Evolutionary conservation across 2,113 vertebrate species (phyloP), one percentile per base, ranked within the genome.

Genomic region (Bubo blakistoni): DNA sequence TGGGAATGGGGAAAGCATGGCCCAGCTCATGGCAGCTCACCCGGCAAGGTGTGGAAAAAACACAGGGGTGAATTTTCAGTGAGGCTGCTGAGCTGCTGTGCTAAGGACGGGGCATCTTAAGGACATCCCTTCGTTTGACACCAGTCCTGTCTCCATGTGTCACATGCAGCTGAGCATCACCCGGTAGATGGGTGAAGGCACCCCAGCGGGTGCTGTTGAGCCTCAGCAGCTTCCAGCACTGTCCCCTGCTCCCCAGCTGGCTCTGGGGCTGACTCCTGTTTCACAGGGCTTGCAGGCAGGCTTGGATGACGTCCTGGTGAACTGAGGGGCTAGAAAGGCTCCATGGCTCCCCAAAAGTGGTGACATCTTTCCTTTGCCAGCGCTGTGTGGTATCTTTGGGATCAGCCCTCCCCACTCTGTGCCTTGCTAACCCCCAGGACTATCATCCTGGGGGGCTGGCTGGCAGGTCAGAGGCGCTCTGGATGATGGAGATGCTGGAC

Each of bases 191-290:
- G 36, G 13, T 71, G 52, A 69, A 19, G 30, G 62, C 8, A 12
- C 73, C 49, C n/a, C 47, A 30, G 42, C 0, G 7, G 17, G 20
- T 21, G 27, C 42, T 83, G 34, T 27, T 86, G 77, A 72, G n/a
- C 85, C 34, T 58, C 44, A 55, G 16, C 65, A 86, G 42, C 69
- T 57, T 40, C 81, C 55, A 66, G 65, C 46, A 44, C 46, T 1
- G 0, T 34, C 4, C 38, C 13, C 25, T 29, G 12, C 55, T 79
- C 16, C 55, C 29, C 36, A 0, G 3, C 62, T 54, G 49, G 8
- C 62, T 51, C 29, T 9, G 22, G 7, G 16, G 7, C 65, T 81
- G 77, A 7, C 40, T 87, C 7, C 16, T 47, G 29, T 42, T 74
- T 70, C 74, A 26, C 27, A 62, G 78, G 69, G 22, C 46, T 91